A percentile compares a stretch with the other conserved stretches of the same genome.
Evolutionary conservation across 2,797 vertebrate species (phyloP).

Genomic region (Acropternis orthonyx): DNA sequence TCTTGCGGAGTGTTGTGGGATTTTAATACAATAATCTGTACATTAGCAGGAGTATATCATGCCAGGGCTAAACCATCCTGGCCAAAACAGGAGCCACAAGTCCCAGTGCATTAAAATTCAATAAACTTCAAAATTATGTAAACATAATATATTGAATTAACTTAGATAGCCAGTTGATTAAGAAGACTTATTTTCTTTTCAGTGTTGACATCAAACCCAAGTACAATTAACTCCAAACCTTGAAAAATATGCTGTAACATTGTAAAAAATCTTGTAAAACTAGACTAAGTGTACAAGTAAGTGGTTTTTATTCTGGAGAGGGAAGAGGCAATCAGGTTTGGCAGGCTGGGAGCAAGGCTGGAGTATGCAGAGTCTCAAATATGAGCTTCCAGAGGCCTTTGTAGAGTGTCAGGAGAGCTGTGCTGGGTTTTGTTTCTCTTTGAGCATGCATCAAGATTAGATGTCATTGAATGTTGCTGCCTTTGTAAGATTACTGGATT

Average conservation of each 20-base stretch:
- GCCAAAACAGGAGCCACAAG: slow-evolving; percentile 23
- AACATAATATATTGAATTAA: neutral
- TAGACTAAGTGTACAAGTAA: neutral
- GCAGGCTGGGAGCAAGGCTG: neutral
- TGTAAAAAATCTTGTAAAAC: neutral
- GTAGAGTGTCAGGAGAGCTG: neutral
- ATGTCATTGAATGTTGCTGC: neutral
- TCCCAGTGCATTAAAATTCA: slow-evolving; percentile 5
- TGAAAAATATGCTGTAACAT: neutral
- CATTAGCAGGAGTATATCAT: neutral
- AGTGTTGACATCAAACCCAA: neutral
- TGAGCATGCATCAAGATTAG: neutral
- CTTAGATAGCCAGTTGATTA: neutral
- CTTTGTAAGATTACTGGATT: neutral
- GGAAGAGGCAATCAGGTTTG: neutral
- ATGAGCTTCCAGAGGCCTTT: neutral
- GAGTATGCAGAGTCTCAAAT: neutral
- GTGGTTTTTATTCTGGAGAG: accelerated
- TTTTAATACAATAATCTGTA: slow-evolving; percentile 30
- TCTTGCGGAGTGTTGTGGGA: neutral
- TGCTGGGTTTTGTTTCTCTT: neutral
- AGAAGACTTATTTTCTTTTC: neutral
- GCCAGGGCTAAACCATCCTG: neutral
- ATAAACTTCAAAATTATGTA: neutral
- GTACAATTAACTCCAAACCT: neutral